These are phyloP conservation scores for Bombycilla garrulus DNA, from an alignment of 2,113 vertebrate genomes.

Conservation along the genomic window DNA sequence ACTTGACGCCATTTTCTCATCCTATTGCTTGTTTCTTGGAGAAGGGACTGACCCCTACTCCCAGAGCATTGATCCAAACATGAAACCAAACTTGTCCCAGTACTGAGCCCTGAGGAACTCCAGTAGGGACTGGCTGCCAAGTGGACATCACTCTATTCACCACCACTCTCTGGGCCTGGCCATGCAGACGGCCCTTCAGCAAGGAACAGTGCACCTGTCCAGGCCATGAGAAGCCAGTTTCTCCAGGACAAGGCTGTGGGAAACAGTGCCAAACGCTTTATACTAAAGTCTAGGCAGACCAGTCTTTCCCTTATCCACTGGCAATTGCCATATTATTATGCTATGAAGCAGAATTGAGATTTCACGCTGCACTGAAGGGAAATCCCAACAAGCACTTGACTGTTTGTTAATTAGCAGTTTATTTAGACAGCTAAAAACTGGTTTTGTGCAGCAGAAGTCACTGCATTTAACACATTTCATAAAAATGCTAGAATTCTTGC, in stretches of 20 bases:
- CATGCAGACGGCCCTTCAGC: background rate
- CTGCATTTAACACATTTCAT: background rate
- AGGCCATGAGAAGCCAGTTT: background rate
- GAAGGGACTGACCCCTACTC: rapidly evolving
- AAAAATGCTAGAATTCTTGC: background rate
- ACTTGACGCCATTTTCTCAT: background rate
- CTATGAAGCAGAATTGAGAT: background rate
- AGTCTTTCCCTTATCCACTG: background rate
- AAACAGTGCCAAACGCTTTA: background rate
- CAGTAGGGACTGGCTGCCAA: background rate
- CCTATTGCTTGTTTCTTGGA: background rate
- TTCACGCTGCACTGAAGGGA: background rate
- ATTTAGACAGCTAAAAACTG: background rate
- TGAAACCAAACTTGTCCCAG: background rate
- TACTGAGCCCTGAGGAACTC: background rate
- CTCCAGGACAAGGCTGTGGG: background rate
- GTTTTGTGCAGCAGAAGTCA: background rate
- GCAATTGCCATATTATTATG: background rate
- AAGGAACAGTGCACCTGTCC: background rate
- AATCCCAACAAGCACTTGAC: background rate
- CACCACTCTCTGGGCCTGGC: background rate
- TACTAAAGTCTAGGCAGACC: background rate
- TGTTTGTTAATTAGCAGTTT: background rate
- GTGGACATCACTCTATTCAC: background rate
- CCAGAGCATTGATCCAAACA: background rate